Conservation (phyloP, 2,113 vertebrate genomes). For the Colaptes auratus region DNA sequence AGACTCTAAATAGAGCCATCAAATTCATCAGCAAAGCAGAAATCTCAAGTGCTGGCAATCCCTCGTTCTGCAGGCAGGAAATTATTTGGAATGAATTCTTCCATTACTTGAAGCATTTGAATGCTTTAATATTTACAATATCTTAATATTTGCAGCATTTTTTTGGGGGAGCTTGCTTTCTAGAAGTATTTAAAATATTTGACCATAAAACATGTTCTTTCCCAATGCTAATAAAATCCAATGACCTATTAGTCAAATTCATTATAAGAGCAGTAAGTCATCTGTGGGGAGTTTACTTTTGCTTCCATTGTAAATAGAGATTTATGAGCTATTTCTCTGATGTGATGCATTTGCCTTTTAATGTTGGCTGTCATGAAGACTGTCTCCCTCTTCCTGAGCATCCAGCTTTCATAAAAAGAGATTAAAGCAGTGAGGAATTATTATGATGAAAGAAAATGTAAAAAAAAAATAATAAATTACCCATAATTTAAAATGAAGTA, state of each 20-base stretch:
- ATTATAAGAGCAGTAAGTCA: slow-evolving; percentile 22
- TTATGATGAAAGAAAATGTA: background rate
- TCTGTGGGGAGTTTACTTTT: slow-evolving; percentile 17
- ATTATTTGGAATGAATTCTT: background rate
- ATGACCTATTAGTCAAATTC: background rate
- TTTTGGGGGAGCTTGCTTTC: background rate
- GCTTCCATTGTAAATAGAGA: background rate
- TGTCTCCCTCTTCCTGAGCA: background rate
- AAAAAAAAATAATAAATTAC: too few species aligned
- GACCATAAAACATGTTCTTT: slow-evolving; percentile 29
- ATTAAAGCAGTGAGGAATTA: background rate
- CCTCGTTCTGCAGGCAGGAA: background rate
- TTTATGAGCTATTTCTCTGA: slow-evolving; percentile 2
- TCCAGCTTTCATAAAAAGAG: background rate
- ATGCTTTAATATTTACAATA: background rate
- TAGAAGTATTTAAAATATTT: slow-evolving; percentile 12
- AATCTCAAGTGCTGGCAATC: background rate
- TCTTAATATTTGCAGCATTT: background rate
- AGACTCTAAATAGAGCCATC: background rate
- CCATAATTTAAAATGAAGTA: too few species aligned
- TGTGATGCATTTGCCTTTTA: background rate
- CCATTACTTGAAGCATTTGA: background rate
- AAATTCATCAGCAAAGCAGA: background rate
- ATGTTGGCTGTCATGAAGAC: background rate
- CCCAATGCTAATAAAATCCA: slow-evolving; percentile 7